Evolutionary conservation across 2,888 invertebrate genomes (phyloP), one percentile per base, ranked within the genome.

Genomic region (Cacoxenus indagator): DNA sequence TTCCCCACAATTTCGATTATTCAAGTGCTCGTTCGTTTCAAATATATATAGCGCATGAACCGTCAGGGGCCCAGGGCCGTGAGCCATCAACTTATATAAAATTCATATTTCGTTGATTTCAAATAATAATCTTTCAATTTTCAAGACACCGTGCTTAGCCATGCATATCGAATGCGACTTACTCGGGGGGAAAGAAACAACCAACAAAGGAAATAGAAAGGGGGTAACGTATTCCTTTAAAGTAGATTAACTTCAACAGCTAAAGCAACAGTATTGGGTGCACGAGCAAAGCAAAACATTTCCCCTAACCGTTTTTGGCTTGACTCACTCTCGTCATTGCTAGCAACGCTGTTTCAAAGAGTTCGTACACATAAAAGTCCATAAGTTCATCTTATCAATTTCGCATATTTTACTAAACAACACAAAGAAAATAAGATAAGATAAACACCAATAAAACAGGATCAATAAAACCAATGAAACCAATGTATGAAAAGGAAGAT

Each of bases 181-280:
- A 51, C 3, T 51, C 19, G 22, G 22, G 24, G 5, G 4, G 1
- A 59, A 17, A 31, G 1, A 4, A 31, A 37, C 27, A 48, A 17
- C 11, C 46, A 48, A 17, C n/a, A 48, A 17, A 48, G 8, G 17
- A 14, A 48, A 48, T 19, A 51, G 22, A 22, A 51, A 22, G 51
- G 51, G 59, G 64, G 31, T 64, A 70, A 67, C 70, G 68, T 75
- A 73, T 73, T 76, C 66, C 74, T 80, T 78, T 68, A 80, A 78
- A 73, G 73, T 74, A 80, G 78, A 78, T 78, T 80, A 78, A 66
- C 51, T 65, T 29, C 70, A 22, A 19, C 24, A 24, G 22, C 55
- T 2, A 19, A 6, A 14, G 24, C 19, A 17, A 61, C n/a, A 61
- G 37, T n/a, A 37, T 37, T 27, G 37, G 11, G 31, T 17, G 61